Evolutionary conservation across 64 coral and sea anemone species (phyloP), one percentile per base, ranked within the genome.

Genomic region (Astreopora myriophthalma): DNA sequence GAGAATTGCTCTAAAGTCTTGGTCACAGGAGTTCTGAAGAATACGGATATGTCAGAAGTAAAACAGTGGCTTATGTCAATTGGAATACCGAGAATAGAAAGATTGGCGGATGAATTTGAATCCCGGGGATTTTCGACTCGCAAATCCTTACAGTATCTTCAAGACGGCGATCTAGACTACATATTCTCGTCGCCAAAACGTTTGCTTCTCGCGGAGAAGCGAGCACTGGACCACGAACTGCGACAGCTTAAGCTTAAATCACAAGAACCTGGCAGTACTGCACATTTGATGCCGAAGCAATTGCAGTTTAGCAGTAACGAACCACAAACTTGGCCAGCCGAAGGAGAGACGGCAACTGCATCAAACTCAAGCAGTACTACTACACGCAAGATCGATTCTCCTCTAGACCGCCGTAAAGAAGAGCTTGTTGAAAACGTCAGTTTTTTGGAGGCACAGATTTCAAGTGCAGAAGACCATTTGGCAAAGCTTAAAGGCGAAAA

Each of bases 61-160:
- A 73, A 76, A 76, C 25, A 76, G 40, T 89, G 87, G 87, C 34
- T 89, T 46, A 74, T 57, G 46, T 73, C 87, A 55, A 75, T 89
- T 29, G 87, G 34, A 61, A 74, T 89, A 76, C 68, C 70, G 58
- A 49, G 87, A 89, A 61, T 90, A 75, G 88, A 90, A 42, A 62
- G 88, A 69, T 64, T 90, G 55, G 49, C 49, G 49, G 49, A 55
- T 22, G 49, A 55, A 22, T 55, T 55, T 55, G 49, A 55, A 87
- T 37, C 71, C 26, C 40, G 67, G 55, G 86, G 86, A 30, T 76
- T 88, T 75, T 52, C 12, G 55, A 88, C 37, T 33, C 25, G 30
- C 26, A 55, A 46, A 57, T 75, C 70, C n/a, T 34, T 88, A 19
- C 36, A 70, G 25, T 87, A 73, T 72, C 13, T 87, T 26, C 11